These are phyloP conservation scores for Hirtodrosophila cameraria DNA, from an alignment of 2,888 invertebrate species.

Conservation along the genomic window DNA sequence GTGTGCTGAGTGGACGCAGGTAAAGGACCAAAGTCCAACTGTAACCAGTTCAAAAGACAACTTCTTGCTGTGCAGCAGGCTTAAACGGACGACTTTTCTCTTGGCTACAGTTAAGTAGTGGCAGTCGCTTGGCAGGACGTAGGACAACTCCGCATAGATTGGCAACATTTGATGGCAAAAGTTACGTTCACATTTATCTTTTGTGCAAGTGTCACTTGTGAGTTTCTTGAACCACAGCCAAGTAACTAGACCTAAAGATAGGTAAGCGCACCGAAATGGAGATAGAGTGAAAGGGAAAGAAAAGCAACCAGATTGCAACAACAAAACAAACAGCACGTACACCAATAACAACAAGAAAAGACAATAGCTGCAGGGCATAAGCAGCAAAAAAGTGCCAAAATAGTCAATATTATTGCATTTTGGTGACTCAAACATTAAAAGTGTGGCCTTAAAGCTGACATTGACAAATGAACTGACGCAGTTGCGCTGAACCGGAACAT, in stretches of 20 bases:
- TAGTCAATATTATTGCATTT: conserved; percentile 49
- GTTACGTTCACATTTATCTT: conserved; percentile 78
- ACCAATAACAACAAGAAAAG: conserved; percentile 4
- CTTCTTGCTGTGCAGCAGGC: conserved; percentile 21
- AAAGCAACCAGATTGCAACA: not conserved
- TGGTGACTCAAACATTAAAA: conserved; percentile 27
- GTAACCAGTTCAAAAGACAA: conserved; percentile 23
- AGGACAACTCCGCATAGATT: conserved; percentile 59
- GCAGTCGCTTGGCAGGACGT: conserved; percentile 1
- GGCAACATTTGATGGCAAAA: conserved; percentile 79
- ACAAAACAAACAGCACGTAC: conserved; percentile 39
- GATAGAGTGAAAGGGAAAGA: not conserved
- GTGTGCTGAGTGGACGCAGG: conserved; percentile 27
- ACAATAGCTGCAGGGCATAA: conserved; percentile 2
- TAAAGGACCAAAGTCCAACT: conserved; percentile 38
- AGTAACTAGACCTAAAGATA: conserved; percentile 42
- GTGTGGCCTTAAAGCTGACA: conserved; percentile 34
- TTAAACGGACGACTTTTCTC: conserved; percentile 4
- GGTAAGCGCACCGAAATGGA: not conserved
- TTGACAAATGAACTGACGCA: conserved; percentile 46
- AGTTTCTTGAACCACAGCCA: conserved; percentile 79
- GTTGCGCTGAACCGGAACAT: conserved; percentile 2
- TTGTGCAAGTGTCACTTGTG: conserved; percentile 77
- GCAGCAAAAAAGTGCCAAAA: conserved; percentile 11
- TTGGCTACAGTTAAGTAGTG: conserved; percentile 22